Evolutionary conservation across 1,140 invertebrate genomes (phyloP), one percentile per base, ranked within the genome.

Genomic region (Drosophila sulfurigaster): DNA sequence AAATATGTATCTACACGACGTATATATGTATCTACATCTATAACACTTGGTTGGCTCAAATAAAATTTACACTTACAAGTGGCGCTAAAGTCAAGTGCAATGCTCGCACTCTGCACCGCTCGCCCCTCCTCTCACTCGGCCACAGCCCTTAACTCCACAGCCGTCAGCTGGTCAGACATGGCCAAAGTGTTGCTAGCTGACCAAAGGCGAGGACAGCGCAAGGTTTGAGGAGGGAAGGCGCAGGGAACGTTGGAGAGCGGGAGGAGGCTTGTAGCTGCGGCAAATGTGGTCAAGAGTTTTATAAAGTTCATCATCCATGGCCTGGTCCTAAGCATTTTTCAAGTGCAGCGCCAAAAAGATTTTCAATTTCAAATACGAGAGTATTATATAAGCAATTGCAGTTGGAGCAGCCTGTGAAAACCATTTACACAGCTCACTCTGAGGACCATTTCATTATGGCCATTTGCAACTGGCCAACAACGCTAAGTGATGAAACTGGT

Each of bases 51-150:
- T 56, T 88, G 80, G 80, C 77, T 87, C 77, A 88, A 87, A 87
- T 87, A 87, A 87, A 87, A 87, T 88, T 82, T 87, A 87, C 83
- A 87, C 83, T 87, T 88, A 80, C 83, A 88, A 88, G 83, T 87
- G 83, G 83, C 83, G 83, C 83, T 87, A 88, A 87, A 87, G 83
- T 88, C 83, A 78, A 87, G 83, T 78, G 80, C 67, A 79, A 65
- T 82, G 79, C 72, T 57, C 32, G 45, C 20, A 38, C 16, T 20
- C 35, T 38, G 7, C 35, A 35, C 72, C 48, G 45, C 57, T 5
- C 28, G 10, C 6, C 52, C n/a, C 11, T 38, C 35, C 8, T 1
- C 15, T 8, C 2, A 16, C 30, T 35, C 20, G 5, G 20, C n/a
- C 48, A 8, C 48, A 30, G 32, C 7, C 13, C 11, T 15, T 43